Conservation (phyloP, 2,113 vertebrate genomes). For the Clarias gariepinus region DNA sequence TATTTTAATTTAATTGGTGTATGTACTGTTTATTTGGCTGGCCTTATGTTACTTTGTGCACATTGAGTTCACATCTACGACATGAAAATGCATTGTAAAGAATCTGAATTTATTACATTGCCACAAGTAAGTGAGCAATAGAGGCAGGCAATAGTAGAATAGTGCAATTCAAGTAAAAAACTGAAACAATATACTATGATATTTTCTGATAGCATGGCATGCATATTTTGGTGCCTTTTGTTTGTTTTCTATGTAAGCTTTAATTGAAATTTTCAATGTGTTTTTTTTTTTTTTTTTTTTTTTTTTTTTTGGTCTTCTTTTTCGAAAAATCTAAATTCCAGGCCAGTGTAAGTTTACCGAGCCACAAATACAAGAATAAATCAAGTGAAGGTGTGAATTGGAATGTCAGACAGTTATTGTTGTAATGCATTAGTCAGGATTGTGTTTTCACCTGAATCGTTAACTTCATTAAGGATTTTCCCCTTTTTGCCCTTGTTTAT, state of each 20-base stretch:
- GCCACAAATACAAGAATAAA: neutral
- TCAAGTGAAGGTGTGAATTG: neutral
- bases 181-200: conserved; percentile 1
- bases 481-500: conserved; percentile 11
- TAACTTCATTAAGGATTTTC: conserved; percentile 22
- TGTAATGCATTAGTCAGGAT: neutral
- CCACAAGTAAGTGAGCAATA: neutral
- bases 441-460: conserved; percentile 8
- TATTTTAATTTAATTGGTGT: neutral
- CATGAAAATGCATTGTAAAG: neutral
- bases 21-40: conserved; percentile 20
- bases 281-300: neutral
- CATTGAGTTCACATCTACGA: neutral
- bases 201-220: conserved; percentile 3
- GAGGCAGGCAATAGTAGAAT: conserved; percentile 10
- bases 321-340: conserved; percentile 18
- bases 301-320: neutral
- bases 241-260: conserved; percentile 27
- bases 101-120: neutral
- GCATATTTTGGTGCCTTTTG: conserved; percentile 39
- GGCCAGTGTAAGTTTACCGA: conserved; percentile 30
- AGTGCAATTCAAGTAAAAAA: neutral
- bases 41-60: neutral
- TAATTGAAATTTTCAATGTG: conserved; percentile 1
- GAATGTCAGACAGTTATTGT: neutral